Conservation (phyloP, 2,113 vertebrate genomes). For the Anseranas semipalmata region DNA sequence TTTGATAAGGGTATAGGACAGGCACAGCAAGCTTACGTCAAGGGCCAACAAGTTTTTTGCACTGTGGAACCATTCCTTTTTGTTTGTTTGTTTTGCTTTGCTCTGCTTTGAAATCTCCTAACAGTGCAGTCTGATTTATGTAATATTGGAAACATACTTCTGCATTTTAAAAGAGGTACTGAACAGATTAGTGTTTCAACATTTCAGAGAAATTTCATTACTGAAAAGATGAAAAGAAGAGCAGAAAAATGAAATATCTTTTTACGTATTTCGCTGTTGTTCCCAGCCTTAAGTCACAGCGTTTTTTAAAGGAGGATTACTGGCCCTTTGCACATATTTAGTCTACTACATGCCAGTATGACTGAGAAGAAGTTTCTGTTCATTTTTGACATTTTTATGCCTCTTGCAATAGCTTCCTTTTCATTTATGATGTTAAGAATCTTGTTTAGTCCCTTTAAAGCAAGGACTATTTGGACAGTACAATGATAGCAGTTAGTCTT, state of each 20-base stretch:
- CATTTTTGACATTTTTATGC: background rate
- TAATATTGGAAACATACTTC: slow-evolving; percentile 9
- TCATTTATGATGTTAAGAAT: background rate
- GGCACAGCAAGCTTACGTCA: background rate
- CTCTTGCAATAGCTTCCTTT: background rate
- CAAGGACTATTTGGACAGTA: background rate
- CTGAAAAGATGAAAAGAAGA: background rate
- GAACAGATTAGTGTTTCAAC: background rate
- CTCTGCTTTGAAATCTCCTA: background rate
- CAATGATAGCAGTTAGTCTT: background rate
- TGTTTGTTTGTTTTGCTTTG: background rate
- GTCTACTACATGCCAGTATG: background rate
- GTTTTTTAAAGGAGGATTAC: background rate
- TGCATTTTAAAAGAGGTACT: slow-evolving; percentile 28
- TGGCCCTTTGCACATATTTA: background rate
- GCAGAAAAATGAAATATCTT: background rate
- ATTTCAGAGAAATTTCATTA: background rate
- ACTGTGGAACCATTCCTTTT: background rate
- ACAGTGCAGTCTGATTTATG: background rate
- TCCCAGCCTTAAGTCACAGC: background rate
- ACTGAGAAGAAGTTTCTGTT: background rate
- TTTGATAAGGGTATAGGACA: background rate
- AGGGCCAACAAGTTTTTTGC: background rate
- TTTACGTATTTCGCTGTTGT: background rate
- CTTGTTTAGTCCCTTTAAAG: background rate